phyloP scores from a whole-genome alignment of 1,140 invertebrate species.

The Drosophila rufa region DNA sequence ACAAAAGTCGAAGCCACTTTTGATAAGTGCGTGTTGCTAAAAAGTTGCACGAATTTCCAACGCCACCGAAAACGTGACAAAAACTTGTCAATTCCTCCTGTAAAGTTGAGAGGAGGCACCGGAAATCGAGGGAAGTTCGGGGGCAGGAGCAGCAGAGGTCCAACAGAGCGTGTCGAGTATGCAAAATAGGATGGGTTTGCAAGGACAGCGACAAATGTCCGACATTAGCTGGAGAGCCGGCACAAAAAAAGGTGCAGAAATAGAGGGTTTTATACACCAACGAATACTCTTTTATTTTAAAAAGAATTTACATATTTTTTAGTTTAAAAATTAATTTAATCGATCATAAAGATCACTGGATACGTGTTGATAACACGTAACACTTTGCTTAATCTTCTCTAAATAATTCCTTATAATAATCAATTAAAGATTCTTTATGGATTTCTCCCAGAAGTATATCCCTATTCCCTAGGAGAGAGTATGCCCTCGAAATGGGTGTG shows the following conservation, averaged over 20 bases:
- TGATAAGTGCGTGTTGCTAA: constrained; percentile 74
- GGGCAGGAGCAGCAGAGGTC: constrained; percentile 15
- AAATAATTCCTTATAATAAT: not conserved
- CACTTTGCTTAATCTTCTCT: too few species aligned
- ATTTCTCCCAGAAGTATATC: not conserved
- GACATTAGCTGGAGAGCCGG: constrained; percentile 58
- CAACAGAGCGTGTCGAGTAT: constrained; percentile 74
- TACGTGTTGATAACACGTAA: too few species aligned
- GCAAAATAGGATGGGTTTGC: constrained; percentile 65
- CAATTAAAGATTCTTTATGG: not conserved
- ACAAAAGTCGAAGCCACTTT: constrained; percentile 74
- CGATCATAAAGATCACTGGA: too few species aligned
- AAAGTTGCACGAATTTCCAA: constrained; percentile 71
- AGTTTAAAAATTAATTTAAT: not conserved
- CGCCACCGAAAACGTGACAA: constrained; percentile 75
- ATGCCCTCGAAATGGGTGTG: constrained; percentile 16
- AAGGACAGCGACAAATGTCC: constrained; percentile 69
- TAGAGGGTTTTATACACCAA: too few species aligned
- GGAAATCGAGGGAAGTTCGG: constrained; percentile 21
- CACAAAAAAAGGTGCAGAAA: constrained; percentile 38
- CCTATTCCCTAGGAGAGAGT: not conserved
- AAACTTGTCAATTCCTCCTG: constrained; percentile 61
- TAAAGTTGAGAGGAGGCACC: not conserved
- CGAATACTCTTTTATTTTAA: too few species aligned
- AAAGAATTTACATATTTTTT: not conserved